phyloP scores from a whole-genome alignment of 1,140 invertebrate genomes.

The Drosophila kohkoa region DNA sequence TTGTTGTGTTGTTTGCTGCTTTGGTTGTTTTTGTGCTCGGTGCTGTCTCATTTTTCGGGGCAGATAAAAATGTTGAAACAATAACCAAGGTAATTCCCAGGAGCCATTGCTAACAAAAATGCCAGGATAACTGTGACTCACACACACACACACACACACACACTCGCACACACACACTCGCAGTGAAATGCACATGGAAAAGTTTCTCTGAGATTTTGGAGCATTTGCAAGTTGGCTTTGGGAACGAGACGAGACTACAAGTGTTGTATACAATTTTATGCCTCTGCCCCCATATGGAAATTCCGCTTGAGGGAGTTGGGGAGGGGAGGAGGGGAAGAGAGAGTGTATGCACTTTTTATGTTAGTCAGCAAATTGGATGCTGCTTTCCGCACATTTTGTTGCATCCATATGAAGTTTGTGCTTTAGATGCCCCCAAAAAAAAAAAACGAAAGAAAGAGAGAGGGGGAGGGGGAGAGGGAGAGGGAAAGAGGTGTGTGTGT shows the following conservation, averaged over 20 bases:
- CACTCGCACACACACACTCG: slow-evolving; percentile 11
- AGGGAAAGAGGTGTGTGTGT: too few relatives aligned
- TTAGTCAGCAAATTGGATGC: slow-evolving; percentile 68
- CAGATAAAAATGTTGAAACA: slow-evolving; percentile 78
- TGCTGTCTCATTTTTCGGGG: slow-evolving; percentile 37
- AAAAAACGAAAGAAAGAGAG: neutral
- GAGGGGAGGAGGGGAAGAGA: neutral
- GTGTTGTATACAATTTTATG: slow-evolving; percentile 42
- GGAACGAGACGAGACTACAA: slow-evolving; percentile 14
- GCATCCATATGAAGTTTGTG: slow-evolving; percentile 48
- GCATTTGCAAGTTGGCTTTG: slow-evolving; percentile 57
- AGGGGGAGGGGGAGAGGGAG: neutral
- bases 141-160: slow-evolving; percentile 7
- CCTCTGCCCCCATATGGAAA: slow-evolving; percentile 52
- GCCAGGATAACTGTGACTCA: slow-evolving; percentile 46
- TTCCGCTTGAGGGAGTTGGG: slow-evolving; percentile 36
- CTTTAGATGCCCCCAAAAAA: neutral
- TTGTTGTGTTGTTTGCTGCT: neutral
- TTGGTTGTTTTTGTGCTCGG: neutral
- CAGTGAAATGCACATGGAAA: slow-evolving; percentile 7
- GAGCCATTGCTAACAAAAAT: slow-evolving; percentile 59
- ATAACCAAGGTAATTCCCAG: slow-evolving; percentile 75
- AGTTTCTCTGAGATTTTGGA: slow-evolving; percentile 52
- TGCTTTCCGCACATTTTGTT: slow-evolving; percentile 47
- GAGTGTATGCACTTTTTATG: slow-evolving; percentile 62